These are phyloP conservation scores for Craseonycteris thonglongyai DNA, from an alignment of 2,113 vertebrate genomes.

Conservation along the genomic window DNA sequence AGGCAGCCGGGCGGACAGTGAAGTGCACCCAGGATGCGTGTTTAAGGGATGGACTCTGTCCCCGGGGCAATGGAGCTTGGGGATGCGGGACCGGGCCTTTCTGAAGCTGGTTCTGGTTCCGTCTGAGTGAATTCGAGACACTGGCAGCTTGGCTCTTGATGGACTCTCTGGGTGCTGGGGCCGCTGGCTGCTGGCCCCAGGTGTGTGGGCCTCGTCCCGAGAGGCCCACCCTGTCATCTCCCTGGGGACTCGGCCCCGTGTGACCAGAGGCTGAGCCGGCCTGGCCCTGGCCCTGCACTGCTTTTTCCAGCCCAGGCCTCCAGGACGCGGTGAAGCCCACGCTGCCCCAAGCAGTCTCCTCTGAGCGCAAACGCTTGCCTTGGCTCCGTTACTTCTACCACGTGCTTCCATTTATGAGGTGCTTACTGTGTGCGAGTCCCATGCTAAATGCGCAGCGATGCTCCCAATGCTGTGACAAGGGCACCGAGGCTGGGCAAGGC, in stretches of 20 bases:
- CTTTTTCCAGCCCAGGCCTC: not conserved
- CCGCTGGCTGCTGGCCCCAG: not conserved
- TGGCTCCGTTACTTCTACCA: not conserved
- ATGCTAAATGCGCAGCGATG: rapidly evolving
- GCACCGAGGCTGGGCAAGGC: not conserved
- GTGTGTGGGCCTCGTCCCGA: not conserved
- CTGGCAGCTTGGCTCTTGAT: not conserved
- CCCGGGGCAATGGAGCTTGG: rapidly evolving
- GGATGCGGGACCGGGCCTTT: too few species aligned
- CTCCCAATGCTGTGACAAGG: not conserved
- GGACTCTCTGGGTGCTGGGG: too few species aligned
- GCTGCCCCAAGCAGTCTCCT: not conserved
- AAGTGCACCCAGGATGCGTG: too few species aligned
- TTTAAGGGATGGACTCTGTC: not conserved
- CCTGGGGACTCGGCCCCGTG: rapidly evolving
- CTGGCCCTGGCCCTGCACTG: too few species aligned
- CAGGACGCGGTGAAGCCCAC: not conserved
- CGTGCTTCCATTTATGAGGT: not conserved
- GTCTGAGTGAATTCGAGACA: rapidly evolving
- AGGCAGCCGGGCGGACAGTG: rapidly evolving
- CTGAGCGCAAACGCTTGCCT: not conserved
- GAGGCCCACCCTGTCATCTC: rapidly evolving
- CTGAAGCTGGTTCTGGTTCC: too few species aligned
- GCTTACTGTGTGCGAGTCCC: rapidly evolving
- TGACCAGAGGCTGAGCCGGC: too few species aligned